A percentile compares a stretch with the other conserved stretches of the same genome.
Conservation (phyloP, 2,888 invertebrate genomes). For the Thymelicus acteon region DNA sequence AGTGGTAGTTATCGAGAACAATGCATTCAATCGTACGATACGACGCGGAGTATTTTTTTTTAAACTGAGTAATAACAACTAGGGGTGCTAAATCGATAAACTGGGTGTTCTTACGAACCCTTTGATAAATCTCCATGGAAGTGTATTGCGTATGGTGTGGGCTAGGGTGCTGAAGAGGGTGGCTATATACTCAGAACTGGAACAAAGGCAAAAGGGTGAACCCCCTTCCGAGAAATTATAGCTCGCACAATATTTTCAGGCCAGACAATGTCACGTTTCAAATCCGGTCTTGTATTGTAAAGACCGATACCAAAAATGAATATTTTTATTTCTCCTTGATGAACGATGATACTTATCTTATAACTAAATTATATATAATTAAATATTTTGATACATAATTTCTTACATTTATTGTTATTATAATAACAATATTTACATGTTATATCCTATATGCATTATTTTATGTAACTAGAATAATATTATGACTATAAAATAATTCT, state of each 20-base stretch:
- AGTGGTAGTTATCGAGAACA: background rate
- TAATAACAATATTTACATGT: too few relatives aligned
- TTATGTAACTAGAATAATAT: too few relatives aligned
- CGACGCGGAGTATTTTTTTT: background rate
- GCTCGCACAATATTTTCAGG: slow-evolving; percentile 3
- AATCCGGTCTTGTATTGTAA: background rate
- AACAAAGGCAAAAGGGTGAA: slow-evolving; percentile 3
- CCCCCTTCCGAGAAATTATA: background rate
- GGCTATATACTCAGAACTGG: background rate
- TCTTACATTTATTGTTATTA: too few relatives aligned
- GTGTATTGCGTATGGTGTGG: slow-evolving; percentile 8
- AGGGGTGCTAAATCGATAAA: slow-evolving; percentile 36
- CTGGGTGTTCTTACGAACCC: slow-evolving; percentile 30
- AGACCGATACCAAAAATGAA: too few relatives aligned
- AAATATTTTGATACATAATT: too few relatives aligned
- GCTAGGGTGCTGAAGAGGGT: slow-evolving; percentile 20
- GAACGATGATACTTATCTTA: too few relatives aligned
- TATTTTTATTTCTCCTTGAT: too few relatives aligned
- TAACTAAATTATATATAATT: too few relatives aligned
- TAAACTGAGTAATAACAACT: slow-evolving; percentile 3
- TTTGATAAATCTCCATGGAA: slow-evolving; percentile 18
- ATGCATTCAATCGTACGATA: slow-evolving; percentile 4
- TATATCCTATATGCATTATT: too few relatives aligned
- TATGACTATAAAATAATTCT: too few relatives aligned
- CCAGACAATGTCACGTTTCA: background rate